Evolutionary conservation across 2,797 vertebrate species (phyloP).

Genomic region (Malacoctenus gilli): DNA sequence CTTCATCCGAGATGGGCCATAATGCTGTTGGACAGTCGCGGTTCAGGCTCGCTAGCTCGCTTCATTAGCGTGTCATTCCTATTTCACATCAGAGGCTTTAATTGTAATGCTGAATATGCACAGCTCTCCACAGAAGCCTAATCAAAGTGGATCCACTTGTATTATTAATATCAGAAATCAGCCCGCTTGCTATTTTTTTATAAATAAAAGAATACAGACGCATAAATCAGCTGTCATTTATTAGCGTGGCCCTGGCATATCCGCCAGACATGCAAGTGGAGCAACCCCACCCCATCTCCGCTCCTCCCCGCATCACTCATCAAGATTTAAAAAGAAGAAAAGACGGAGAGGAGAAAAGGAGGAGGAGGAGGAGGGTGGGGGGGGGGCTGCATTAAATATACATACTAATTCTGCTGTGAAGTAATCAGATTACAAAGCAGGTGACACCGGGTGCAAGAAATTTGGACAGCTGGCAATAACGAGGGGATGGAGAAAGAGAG

Average conservation of each 20-base stretch:
- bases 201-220: constrained; percentile 99
- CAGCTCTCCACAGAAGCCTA: constrained; percentile 98
- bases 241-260: constrained; percentile 98
- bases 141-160: constrained; percentile 99
- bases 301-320: constrained; percentile 90
- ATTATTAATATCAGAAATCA: constrained; percentile 99
- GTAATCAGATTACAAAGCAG: constrained; percentile 99
- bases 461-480: constrained; percentile 91
- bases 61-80: constrained; percentile 99
- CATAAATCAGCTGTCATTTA: constrained; percentile 99
- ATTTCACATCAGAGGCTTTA: constrained; percentile 99
- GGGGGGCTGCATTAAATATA: constrained; percentile 95
- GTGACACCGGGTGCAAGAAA: constrained; percentile 91
- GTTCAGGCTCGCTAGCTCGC: constrained; percentile 99
- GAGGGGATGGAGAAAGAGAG: constrained; percentile 63
- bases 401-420: constrained; percentile 97
- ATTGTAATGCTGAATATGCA: constrained; percentile 99
- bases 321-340: constrained; percentile 90
- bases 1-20: constrained; percentile 99
- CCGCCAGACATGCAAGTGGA: constrained; percentile 94
- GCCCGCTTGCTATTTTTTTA: constrained; percentile 99
- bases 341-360: constrained; percentile 64
- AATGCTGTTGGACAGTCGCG: constrained; percentile 99
- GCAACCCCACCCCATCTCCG: constrained; percentile 80
- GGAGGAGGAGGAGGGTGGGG: neutral